Percentiles rank a stretch among this genome's conserved stretches.
These are phyloP conservation scores for Eulemur rufifrons DNA, from an alignment of 2,113 vertebrate species.

Conservation along the genomic window DNA sequence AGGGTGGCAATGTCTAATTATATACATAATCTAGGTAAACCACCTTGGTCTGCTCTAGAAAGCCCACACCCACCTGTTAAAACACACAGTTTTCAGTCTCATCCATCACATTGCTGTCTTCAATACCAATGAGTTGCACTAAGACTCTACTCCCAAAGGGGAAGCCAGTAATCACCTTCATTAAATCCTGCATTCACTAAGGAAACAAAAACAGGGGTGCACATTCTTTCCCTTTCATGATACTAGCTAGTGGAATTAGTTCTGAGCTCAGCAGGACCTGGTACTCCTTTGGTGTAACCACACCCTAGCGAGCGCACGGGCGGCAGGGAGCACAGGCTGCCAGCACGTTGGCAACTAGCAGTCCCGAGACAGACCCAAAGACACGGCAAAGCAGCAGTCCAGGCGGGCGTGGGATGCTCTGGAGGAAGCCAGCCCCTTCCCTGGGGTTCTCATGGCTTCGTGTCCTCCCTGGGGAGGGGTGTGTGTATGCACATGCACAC, in stretches of 20 bases:
- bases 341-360: not conserved
- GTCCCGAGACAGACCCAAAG: not conserved
- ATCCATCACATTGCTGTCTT: not conserved
- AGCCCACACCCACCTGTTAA: not conserved
- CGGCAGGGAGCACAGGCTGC: not conserved
- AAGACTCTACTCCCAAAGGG: not conserved
- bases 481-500: too few relatives aligned
- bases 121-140: not conserved
- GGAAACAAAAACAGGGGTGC: not conserved
- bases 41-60: not conserved
- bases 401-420: not conserved
- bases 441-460: not conserved
- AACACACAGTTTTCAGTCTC: not conserved
- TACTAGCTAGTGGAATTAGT: not conserved
- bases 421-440: not conserved
- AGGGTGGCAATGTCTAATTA: not conserved
- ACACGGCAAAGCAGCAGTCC: not conserved
- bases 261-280: not conserved
- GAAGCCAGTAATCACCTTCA: not conserved
- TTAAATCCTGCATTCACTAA: not conserved
- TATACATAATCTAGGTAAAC: slow-evolving; percentile 14
- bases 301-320: not conserved
- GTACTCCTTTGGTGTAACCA: not conserved
- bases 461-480: too few relatives aligned
- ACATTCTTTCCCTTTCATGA: not conserved